Base-by-base conservation (phyloP, 2,797 vertebrate species). In the Tokudaia muenninki region DNA sequence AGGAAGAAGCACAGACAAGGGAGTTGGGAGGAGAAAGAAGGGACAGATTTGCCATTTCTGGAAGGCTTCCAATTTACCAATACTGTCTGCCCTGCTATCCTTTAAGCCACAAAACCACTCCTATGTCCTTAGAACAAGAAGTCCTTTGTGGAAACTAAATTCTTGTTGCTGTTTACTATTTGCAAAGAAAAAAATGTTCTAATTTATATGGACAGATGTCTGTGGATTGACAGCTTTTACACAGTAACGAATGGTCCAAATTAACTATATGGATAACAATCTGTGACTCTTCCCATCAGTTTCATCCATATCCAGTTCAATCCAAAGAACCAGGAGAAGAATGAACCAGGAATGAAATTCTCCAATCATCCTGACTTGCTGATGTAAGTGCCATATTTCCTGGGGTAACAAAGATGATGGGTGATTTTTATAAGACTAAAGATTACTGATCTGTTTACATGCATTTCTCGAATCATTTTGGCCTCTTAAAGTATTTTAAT, bases 361-460 rank as follows among this genome's bases (percentile, higher is more conserved):
- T 93, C 72, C 3, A 29, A 44, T 19, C 17, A 86, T 77, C n/a
- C 72, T 67, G 16, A 34, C 21, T 83, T 90, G 59, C 21, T 93
- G 21, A 50, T 50, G 63, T 55, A 34, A 83, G 24, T 6, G 16
- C 6, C 77, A 52, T n/a, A 31, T 92, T 95, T 91, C 84, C n/a
- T 84, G 19, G 57, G 7, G 37, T 2, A 2, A 37, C 72, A 55
- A 34, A 89, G 70, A 93, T n/a, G 3, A 21, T 57, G 52, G 34
- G 19, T 72, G 21, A 87, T 82, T 93, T 92, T 97, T 79, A 87
- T 94, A 72, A 96, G 55, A 80, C 4, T 55, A 50, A 89, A 91
- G 57, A 95, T 94, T 94, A 90, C 52, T 80, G 41, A 59, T 92
- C 55, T 95, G 41, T 95, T 95, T 96, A 87, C 63, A 97, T 78